phyloP scores from a whole-genome alignment of 2,113 vertebrate species.

The Eretmochelys imbricata region DNA sequence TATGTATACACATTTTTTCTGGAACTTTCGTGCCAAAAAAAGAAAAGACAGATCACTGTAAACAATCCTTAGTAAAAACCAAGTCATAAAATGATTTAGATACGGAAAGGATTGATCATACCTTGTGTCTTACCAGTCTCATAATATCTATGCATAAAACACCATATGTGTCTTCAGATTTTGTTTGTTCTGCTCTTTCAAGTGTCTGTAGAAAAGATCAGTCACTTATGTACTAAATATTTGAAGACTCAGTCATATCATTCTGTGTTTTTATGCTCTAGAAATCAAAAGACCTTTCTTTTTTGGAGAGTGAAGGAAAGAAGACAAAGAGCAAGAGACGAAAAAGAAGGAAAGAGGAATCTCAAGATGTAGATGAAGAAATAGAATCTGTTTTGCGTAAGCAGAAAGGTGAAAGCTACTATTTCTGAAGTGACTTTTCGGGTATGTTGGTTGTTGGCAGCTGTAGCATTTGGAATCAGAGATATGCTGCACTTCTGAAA shows the following conservation, averaged over 20 bases:
- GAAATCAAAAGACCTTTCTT: slow-evolving; percentile 76
- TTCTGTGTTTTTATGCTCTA: slow-evolving; percentile 58
- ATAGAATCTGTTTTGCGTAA: slow-evolving; percentile 69
- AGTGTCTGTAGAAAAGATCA: neutral
- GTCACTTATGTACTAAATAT: neutral
- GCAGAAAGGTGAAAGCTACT: slow-evolving; percentile 80
- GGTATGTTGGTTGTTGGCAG: neutral
- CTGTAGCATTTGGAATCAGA: neutral
- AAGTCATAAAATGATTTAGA: neutral
- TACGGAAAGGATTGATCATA: neutral
- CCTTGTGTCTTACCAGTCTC: neutral
- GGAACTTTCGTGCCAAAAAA: neutral
- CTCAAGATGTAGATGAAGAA: slow-evolving; percentile 73
- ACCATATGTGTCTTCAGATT: neutral
- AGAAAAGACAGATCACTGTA: neutral
- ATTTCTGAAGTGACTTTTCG: neutral
- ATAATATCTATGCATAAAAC: neutral
- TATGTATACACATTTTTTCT: neutral
- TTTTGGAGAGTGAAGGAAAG: slow-evolving; percentile 80
- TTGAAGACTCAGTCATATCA: neutral
- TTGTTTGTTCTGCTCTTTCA: neutral
- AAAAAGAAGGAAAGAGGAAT: slow-evolving; percentile 74
- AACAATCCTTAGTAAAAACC: neutral
- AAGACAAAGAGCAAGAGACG: slow-evolving; percentile 73
- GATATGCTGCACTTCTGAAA: neutral